These are phyloP conservation scores for Halcyon badia DNA, from an alignment of 2,797 vertebrate species.

Conservation along the genomic window DNA sequence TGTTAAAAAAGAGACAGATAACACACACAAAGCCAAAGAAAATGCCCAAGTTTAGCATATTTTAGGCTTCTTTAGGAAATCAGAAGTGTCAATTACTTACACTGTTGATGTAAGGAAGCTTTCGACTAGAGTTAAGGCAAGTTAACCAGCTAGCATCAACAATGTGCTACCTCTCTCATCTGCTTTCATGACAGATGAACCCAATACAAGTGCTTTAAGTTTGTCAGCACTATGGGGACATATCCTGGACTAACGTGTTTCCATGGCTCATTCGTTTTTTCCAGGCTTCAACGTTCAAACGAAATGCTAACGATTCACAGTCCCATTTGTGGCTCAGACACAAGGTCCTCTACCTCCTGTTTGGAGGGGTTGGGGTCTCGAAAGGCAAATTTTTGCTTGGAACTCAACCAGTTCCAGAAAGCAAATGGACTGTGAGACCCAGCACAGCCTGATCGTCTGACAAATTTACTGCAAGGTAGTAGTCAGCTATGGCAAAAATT, in stretches of 20 bases:
- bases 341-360: background rate
- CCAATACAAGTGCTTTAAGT: background rate
- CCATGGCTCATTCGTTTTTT: background rate
- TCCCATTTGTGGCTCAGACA: background rate
- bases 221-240: background rate
- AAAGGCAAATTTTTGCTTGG: constrained; percentile 17
- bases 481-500: background rate
- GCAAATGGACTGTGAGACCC: constrained; percentile 35
- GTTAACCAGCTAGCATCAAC: background rate
- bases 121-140: background rate
- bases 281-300: background rate
- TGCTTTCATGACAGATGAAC: background rate
- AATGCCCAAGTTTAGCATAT: background rate
- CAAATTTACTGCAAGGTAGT: constrained; percentile 18
- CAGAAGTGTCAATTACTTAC: constrained; percentile 2
- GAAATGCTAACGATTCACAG: constrained; percentile 21
- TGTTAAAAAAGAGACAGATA: background rate
- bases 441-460: background rate
- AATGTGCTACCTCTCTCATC: background rate
- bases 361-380: background rate
- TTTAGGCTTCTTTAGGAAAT: constrained; percentile 35
- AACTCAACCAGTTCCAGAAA: constrained; percentile 21
- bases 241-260: background rate
- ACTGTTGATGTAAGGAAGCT: background rate
- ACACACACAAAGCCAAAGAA: constrained; percentile 5